A percentile compares a stretch with the other conserved stretches of the same genome.
phyloP scores from a whole-genome alignment of 2,888 invertebrate genomes.

The Tolmerus cingulatus region DNA sequence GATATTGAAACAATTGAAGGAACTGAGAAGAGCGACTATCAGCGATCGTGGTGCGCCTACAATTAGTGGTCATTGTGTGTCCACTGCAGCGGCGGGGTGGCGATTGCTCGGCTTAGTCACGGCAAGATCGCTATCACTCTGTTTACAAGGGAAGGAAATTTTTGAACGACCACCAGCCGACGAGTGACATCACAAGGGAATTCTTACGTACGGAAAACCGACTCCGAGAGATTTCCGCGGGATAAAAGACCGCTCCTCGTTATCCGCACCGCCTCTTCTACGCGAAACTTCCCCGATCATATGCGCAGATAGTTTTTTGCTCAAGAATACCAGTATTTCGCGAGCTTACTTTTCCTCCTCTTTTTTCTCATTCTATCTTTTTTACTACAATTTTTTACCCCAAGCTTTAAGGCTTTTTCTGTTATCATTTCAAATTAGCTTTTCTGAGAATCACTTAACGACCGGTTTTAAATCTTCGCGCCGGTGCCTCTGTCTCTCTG shows the following conservation, averaged over 20 bases:
- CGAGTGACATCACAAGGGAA: slow-evolving; percentile 7
- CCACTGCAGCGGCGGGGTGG: not conserved
- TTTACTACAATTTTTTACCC: not conserved
- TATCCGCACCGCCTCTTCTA: not conserved
- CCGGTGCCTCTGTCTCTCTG: not conserved
- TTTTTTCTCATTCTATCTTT: not conserved
- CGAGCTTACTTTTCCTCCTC: not conserved
- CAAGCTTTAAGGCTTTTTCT: not conserved
- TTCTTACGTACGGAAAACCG: not conserved
- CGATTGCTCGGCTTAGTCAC: not conserved
- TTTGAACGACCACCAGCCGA: not conserved
- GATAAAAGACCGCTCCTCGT: not conserved
- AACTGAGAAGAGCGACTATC: not conserved
- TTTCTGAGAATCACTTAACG: not conserved
- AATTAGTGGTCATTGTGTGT: not conserved
- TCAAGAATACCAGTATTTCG: not conserved
- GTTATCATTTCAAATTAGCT: not conserved
- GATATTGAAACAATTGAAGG: slow-evolving; percentile 2
- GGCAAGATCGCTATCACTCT: not conserved
- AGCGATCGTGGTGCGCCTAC: not conserved
- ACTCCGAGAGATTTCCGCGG: not conserved
- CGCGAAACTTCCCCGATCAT: not conserved
- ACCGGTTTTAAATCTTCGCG: not conserved
- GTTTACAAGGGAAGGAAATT: slow-evolving; percentile 16
- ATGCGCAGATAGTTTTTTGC: not conserved